Evolutionary conservation across 2,113 vertebrate species (phyloP), one percentile per base, ranked within the genome.

Genomic region (Dromaius novaehollandiae): DNA sequence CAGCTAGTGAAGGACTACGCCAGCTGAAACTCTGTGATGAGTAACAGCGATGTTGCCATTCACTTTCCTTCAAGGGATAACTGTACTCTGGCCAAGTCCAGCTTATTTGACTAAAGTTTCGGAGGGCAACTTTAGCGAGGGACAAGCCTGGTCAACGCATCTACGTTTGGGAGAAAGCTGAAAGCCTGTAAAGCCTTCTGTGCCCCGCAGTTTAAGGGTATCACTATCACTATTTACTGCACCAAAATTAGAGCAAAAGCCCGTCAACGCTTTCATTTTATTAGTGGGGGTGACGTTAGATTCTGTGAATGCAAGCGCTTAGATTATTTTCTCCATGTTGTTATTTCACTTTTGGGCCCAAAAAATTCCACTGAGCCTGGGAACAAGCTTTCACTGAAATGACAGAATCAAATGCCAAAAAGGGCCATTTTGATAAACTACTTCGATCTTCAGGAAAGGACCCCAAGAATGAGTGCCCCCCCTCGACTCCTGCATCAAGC

Each of bases 11-110:
- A 38, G 94, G 94, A 93, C 95, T 93, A 96, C 58, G 90, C 76
- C 94, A 96, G 88, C 90, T 96, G 90, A 86, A 95, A 92, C 66
- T 77, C 95, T 94, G 55, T 64, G 96, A 95, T 96, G 95, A 96
- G 78, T 88, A 96, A 95, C 5, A 95, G 92, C 75, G 46, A 51
- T 0, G 1, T 69, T 96, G 50, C 90, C 69, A 78, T 85, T 81
- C 0, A 0, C 69, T 76, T 1, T 81, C 95, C 90, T 96, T 97
- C 77, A 65, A 97, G 92, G 92, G 96, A 97, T 3, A 68, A 89
- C 88, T 85, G 71, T 53, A 89, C 61, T 78, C 53, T 10, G 94
- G 94, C 91, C 92, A 95, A 97, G 78, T 64, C 86, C 75, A 69
- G 93, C 89, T 93, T 74, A 95, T 21, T 69, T 60, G 42, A 17